Evolutionary conservation across 2,888 invertebrate genomes (phyloP).

Genomic region (Drosophila subquinaria): DNA sequence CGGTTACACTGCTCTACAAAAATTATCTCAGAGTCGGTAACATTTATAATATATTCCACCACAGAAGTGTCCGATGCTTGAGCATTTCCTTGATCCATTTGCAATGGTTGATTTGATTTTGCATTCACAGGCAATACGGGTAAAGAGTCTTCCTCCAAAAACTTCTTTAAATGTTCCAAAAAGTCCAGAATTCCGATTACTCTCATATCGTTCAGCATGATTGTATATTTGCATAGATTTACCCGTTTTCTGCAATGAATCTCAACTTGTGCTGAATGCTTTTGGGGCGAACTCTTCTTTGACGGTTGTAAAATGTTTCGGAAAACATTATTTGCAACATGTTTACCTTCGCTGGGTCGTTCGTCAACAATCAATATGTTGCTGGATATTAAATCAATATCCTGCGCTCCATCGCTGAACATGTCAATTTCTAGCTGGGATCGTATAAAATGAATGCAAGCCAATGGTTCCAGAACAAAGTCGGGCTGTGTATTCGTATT

Average conservation of each 20-base stretch:
- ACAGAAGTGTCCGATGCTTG: conserved; percentile 41
- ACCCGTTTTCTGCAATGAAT: conserved; percentile 90
- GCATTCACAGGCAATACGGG: conserved; percentile 40
- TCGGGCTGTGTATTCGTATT: conserved; percentile 51
- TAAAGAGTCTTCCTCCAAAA: conserved; percentile 87
- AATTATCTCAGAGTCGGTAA: conserved; percentile 97
- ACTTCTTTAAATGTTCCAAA: conserved; percentile 94
- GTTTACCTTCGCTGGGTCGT: conserved; percentile 53
- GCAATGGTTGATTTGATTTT: conserved; percentile 35
- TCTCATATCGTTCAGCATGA: conserved; percentile 97
- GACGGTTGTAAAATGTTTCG: conserved; percentile 94
- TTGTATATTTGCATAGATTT: conserved; percentile 92
- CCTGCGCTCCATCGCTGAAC: conserved; percentile 95
- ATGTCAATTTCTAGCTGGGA: conserved; percentile 94
- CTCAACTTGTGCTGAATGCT: conserved; percentile 89
- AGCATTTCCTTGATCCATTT: conserved; percentile 25
- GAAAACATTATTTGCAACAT: conserved; percentile 91
- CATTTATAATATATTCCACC: conserved; percentile 94
- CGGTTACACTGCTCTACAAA: conserved; percentile 95
- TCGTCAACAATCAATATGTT: conserved; percentile 86
- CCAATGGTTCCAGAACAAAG: conserved; percentile 87
- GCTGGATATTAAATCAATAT: conserved; percentile 96
- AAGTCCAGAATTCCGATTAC: conserved; percentile 97
- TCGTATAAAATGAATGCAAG: conserved; percentile 96
- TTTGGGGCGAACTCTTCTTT: conserved; percentile 85